Evolutionary conservation across 2,888 invertebrate species (phyloP), one percentile per base, ranked within the genome.

Genomic region (Philereme transversata): DNA sequence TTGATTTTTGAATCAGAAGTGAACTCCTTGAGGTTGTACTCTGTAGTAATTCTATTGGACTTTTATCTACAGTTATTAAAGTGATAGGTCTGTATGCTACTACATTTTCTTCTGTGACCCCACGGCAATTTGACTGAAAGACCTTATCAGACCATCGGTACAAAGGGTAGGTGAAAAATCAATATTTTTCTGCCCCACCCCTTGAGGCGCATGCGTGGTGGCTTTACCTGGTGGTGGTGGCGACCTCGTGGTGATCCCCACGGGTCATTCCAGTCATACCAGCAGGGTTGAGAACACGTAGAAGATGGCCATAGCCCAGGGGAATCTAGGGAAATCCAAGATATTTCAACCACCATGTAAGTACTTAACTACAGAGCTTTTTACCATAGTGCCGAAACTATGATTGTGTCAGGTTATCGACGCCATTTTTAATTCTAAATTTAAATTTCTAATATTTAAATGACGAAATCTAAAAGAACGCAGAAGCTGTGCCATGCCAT

Each of bases 141-240:
- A 70, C 78, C 87, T 90, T 91, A 91, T 91, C 90, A 79, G 75
- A 62, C 79, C 81, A 89, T 90, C 90, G 79, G 81, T 83, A 83
- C 83, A 82, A 82, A 85, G 84, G 87, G 84, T 77, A 62, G 79
- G 76, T 83, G 51, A 44, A 87, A 83, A 87, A 92, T 91, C 91
- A 88, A 91, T 91, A 91, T 79, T 79, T 74, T 75, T 74, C 78
- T 77, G 84, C 87, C 88, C 88, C 88, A 84, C 87, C 86, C 82
- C 69, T 64, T 46, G 71, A 67, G 64, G 81, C 91, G 91, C 91
- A 90, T 90, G 92, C 90, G 90, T 87, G 79, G 74, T 84, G 79
- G 67, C n/a, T 51, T 73, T 70, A 79, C 80, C 81, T 82, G 82
- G 82, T 90, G 88, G 90, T 90, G 84, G 85, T 89, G 87, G 43